Evolutionary conservation across 2,113 vertebrate genomes (phyloP), one percentile per base, ranked within the genome.

Genomic region (Colius striatus): DNA sequence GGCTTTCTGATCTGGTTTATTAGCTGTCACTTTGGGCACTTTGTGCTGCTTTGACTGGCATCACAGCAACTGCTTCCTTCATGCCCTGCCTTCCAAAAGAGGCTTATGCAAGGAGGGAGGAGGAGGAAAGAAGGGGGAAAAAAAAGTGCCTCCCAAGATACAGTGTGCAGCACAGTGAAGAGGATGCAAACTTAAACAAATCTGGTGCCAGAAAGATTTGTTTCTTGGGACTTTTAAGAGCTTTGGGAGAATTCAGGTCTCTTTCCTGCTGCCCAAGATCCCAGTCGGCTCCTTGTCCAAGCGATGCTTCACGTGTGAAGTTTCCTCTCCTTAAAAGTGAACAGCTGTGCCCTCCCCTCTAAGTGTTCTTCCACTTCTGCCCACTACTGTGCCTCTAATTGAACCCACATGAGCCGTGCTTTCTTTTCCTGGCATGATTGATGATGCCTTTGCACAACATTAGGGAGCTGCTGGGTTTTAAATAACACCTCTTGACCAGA

Each of bases 321-420:
- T 98, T 98, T 98, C 97, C 97, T 98, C 97, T 95, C 95, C 94
- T 97, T 97, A 98, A 98, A 98, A 97, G 95, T 97, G 97, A 98
- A 98, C 97, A 98, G 97, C 98, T 97, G 97, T 96, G 95, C 97
- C 95, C 96, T 98, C 96, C 96, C 97, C 95, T 96, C 97, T 97
- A 97, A 98, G 97, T 97, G 95, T 96, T 92, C 97, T 98, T 98
- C 98, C 97, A 98, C 98, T 97, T 97, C 97, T 94, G 94, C 96
- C 98, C 97, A 98, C 98, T 98, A 98, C 97, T 98, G 96, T 96
- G 97, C 87, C 95, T 96, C 96, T 98, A 98, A 98, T 98, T 98
- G 97, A 98, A 98, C 97, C 96, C 98, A 98, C 97, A 97, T 97
- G 97, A 96, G 95, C 89, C 1, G 60, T 1, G 95, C 95, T 96